These are phyloP conservation scores for Drosophila erecta DNA, from an alignment of 1,140 invertebrate species.

Conservation along the genomic window DNA sequence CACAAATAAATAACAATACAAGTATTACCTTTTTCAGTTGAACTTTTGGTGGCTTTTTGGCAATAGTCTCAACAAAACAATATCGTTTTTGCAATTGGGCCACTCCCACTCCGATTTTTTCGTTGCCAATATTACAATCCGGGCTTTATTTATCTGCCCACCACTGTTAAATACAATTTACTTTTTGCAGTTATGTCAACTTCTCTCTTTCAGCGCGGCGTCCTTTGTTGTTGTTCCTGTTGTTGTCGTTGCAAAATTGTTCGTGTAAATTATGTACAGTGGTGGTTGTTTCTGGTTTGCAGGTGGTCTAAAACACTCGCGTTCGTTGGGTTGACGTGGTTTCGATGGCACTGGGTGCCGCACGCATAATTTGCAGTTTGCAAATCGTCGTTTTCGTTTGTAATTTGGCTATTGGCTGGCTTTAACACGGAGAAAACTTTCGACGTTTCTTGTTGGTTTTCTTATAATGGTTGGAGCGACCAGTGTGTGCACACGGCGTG, in stretches of 20 bases:
- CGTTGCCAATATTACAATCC: conserved; percentile 39
- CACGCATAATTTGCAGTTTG: conserved; percentile 55
- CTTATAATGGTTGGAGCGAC: conserved; percentile 27
- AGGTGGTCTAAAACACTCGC: conserved; percentile 62
- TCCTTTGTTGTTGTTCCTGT: conserved; percentile 60
- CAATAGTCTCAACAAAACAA: conserved; percentile 72
- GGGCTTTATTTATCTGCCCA: conserved; percentile 11
- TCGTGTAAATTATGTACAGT: conserved; percentile 75
- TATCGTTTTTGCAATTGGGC: conserved; percentile 52
- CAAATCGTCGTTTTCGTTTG: conserved; percentile 71
- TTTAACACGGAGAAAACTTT: conserved; percentile 70
- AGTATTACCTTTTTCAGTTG: conserved; percentile 66
- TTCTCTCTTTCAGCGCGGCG: conserved; percentile 49
- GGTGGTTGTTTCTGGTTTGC: conserved; percentile 54
- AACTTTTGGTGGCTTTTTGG: conserved; percentile 50
- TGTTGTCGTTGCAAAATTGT: conserved; percentile 74
- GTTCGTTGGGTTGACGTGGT: conserved; percentile 60
- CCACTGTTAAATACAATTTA: conserved; percentile 74
- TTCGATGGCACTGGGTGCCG: conserved; percentile 66
- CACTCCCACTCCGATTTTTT: conserved; percentile 62
- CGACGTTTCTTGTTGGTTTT: conserved; percentile 73
- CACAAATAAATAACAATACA: conserved; percentile 15
- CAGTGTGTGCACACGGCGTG: conserved; percentile 82
- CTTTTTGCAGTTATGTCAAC: conserved; percentile 79
- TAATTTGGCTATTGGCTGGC: conserved; percentile 56